Percentiles rank a stretch among this genome's conserved stretches.
Evolutionary conservation across 2,888 invertebrate species (phyloP).

Genomic region (Orthonevra nobilis): DNA sequence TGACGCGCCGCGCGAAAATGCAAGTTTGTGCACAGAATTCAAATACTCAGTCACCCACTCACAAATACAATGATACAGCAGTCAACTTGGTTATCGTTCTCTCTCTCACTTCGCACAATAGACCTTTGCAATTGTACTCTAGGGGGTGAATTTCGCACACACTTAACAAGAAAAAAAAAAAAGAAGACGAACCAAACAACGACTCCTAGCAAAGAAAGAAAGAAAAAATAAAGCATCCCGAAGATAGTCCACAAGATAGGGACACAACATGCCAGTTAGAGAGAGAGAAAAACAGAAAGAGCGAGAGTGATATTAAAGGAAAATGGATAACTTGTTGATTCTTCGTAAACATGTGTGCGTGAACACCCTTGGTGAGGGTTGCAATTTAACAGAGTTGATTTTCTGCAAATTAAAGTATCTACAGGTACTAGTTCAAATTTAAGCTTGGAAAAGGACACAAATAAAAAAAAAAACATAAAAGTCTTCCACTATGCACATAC

Average conservation of each 20-base stretch:
- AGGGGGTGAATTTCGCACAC: constrained; percentile 14
- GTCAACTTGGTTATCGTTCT: constrained; percentile 17
- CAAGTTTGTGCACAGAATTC: constrained; percentile 47
- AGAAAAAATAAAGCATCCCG: too few relatives aligned
- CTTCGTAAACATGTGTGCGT: constrained; percentile 25
- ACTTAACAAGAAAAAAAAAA: constrained; percentile 12
- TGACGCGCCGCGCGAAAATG: constrained; percentile 66
- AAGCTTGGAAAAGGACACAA: constrained; percentile 1
- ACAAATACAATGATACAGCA: constrained; percentile 17
- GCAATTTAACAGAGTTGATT: constrained; percentile 44
- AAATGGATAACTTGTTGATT: constrained; percentile 68
- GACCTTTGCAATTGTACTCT: constrained; percentile 13
- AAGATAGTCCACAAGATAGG: too few relatives aligned
- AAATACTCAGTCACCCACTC: constrained; percentile 48
- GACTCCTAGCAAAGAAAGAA: too few relatives aligned
- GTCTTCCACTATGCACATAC: neutral
- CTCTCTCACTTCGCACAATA: constrained; percentile 52
- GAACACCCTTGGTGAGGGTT: neutral
- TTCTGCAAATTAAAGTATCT: constrained; percentile 65
- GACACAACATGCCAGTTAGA: too few relatives aligned
- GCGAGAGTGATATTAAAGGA: constrained; percentile 55
- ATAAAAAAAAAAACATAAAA: neutral
- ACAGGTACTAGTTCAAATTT: constrained; percentile 56
- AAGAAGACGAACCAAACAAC: constrained; percentile 1
- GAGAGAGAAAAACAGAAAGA: constrained; percentile 51